phyloP scores from a whole-genome alignment of 2,113 vertebrate genomes.

The Forbesichthys papilliferus region DNA sequence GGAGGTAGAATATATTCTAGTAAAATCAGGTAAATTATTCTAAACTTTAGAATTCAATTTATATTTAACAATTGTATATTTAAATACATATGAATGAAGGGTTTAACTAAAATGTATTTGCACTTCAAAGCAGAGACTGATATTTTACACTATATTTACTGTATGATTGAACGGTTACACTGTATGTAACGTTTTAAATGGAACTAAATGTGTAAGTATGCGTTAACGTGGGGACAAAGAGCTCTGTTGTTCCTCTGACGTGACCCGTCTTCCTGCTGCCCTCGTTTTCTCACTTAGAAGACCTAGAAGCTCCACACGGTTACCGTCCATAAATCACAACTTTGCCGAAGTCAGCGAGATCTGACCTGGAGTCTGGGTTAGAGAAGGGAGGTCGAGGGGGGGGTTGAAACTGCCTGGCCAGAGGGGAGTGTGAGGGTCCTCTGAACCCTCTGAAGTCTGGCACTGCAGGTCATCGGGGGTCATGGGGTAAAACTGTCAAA shows the following conservation, averaged over 20 bases:
- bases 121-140: too few species aligned
- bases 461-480: conserved; percentile 41
- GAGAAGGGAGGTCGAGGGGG: conserved; percentile 6
- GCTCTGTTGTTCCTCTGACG: conserved; percentile 13
- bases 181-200: too few species aligned
- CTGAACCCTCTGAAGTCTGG: conserved; percentile 33
- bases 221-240: conserved; percentile 8
- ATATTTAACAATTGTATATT: too few species aligned
- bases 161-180: too few species aligned
- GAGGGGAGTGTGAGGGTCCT: conserved; percentile 23
- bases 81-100: too few species aligned
- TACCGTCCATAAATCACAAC: conserved; percentile 14
- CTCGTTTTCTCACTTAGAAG: conserved; percentile 18
- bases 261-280: conserved; percentile 20
- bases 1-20: too few species aligned
- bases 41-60: too few species aligned
- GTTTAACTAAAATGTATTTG: too few species aligned
- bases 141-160: too few species aligned
- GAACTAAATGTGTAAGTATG: not conserved
- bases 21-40: too few species aligned
- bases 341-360: not conserved
- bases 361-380: not conserved
- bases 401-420: conserved; percentile 5
- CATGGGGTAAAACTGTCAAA: conserved; percentile 38
- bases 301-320: conserved; percentile 6